Evolutionary conservation across 2,888 invertebrate genomes (phyloP).

Genomic region (Cerceris ruficornis): DNA sequence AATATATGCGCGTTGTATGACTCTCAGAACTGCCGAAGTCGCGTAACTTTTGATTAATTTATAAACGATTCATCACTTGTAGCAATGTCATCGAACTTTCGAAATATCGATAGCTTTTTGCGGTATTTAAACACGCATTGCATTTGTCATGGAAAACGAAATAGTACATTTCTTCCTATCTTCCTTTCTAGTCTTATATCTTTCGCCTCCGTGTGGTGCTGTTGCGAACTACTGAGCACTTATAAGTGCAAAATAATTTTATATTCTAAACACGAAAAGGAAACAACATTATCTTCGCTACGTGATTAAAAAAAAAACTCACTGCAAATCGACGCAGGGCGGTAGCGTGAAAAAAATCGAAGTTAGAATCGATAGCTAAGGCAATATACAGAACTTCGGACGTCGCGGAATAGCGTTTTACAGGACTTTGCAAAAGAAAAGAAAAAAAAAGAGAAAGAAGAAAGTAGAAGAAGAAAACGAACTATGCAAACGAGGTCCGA

Average conservation of each 20-base stretch:
- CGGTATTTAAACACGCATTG: slow-evolving; percentile 31
- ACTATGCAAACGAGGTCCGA: slow-evolving; percentile 38
- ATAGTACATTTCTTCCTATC: slow-evolving; percentile 55
- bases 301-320: not conserved
- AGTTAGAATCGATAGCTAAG: slow-evolving; percentile 36
- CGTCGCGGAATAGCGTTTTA: slow-evolving; percentile 37
- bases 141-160: slow-evolving; percentile 36
- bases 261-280: slow-evolving; percentile 42
- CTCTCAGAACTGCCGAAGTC: slow-evolving; percentile 44
- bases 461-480: too few relatives aligned
- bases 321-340: slow-evolving; percentile 27
- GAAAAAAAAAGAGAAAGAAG: too few relatives aligned
- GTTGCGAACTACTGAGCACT: slow-evolving; percentile 51
- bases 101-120: slow-evolving; percentile 21
- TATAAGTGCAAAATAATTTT: slow-evolving; percentile 54
- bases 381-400: slow-evolving; percentile 37
- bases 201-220: slow-evolving; percentile 64
- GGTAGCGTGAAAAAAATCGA: slow-evolving; percentile 38
- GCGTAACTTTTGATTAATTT: slow-evolving; percentile 22
- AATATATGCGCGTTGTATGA: slow-evolving; percentile 35
- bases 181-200: slow-evolving; percentile 64
- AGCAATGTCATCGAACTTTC: slow-evolving; percentile 14
- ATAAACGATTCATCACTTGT: slow-evolving; percentile 6
- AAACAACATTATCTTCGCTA: slow-evolving; percentile 32
- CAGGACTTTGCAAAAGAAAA: slow-evolving; percentile 30